Evolutionary conservation across 2,113 vertebrate genomes (phyloP).

Genomic region (Planiliza haematocheilus): DNA sequence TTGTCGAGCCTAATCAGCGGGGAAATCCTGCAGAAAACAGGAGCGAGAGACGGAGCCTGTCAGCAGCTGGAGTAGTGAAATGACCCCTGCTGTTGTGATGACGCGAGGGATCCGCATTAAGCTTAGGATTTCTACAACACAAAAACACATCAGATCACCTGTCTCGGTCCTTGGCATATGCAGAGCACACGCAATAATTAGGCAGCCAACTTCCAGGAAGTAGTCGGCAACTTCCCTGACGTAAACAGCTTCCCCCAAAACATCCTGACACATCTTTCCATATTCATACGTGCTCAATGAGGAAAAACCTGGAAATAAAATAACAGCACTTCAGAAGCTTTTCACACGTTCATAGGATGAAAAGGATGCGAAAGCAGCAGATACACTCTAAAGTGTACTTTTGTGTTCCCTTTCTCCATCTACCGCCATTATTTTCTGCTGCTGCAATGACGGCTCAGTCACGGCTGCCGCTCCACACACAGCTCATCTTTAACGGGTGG

Average conservation of each 20-base stretch:
- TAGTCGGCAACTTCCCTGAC: slow-evolving; percentile 54
- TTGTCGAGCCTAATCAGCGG: slow-evolving; percentile 35
- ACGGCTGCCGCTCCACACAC: slow-evolving; percentile 12
- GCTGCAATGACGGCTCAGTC: not conserved
- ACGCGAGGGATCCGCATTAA: slow-evolving; percentile 21
- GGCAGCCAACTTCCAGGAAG: slow-evolving; percentile 52
- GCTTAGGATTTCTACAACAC: slow-evolving; percentile 7
- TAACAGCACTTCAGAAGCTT: slow-evolving; percentile 48
- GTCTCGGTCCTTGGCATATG: slow-evolving; percentile 38
- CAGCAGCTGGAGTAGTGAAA: slow-evolving; percentile 10
- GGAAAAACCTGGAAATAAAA: slow-evolving; percentile 12
- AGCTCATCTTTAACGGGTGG: slow-evolving; percentile 16
- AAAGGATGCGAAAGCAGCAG: slow-evolving; percentile 22
- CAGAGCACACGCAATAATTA: slow-evolving; percentile 55
- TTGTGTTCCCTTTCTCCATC: slow-evolving; percentile 4
- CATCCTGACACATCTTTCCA: slow-evolving; percentile 55
- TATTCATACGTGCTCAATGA: slow-evolving; percentile 63
- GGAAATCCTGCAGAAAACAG: not conserved
- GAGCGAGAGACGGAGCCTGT: not conserved
- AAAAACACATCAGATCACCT: slow-evolving; percentile 41
- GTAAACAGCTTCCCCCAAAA: slow-evolving; percentile 61
- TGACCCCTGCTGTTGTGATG: slow-evolving; percentile 19
- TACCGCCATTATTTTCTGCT: slow-evolving; percentile 40
- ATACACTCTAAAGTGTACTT: slow-evolving; percentile 45
- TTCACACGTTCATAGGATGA: slow-evolving; percentile 56